Base-by-base conservation (phyloP, 2,797 vertebrate genomes). In the Sebastiscus albofasciatus region DNA sequence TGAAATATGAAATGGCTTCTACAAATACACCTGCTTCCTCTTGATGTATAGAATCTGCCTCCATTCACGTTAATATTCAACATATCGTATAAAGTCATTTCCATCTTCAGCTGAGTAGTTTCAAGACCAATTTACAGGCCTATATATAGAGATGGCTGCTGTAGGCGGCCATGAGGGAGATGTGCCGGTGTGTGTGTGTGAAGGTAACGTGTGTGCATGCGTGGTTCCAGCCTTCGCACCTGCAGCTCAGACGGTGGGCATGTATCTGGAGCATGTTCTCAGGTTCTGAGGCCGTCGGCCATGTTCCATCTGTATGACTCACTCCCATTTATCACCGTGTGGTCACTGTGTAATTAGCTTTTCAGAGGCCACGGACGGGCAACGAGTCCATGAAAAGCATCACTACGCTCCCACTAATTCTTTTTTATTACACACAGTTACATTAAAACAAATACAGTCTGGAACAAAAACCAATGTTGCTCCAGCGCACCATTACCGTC, bases 311-410 rank as follows among this genome's bases (percentile, higher is more conserved):
- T 75, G 26, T 33, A 8, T 82, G 83, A 86, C 52, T 84, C 74
- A 81, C 13, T 86, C 60, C 64, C 64, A 52, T 68, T 81, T 20
- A 58, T 82, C 33, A 39, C n/a, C 1, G 67, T 39, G 66, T 64
- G 71, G 67, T 76, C 70, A 18, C 26, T 59, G 59, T 77, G 60
- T 65, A 76, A 75, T 86, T 64, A 80, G 39, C 77, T 70, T 72
- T 64, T 49, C 10, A 59, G 58, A 71, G 10, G 64, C 77, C 14
- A 29, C 73, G 20, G 73, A 33, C 22, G 12, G 22, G 4, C 67
- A 65, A 29, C 33, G 14, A 9, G 72, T 62, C 20, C 72, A 74
- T 59, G 26, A 49, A 69, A 54, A 67, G 46, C 67, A 26, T 26
- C 34, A 31, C 16, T 11, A 2, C 2, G 10, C 24, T 16, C 3